Conservation (phyloP, 2,797 vertebrate species). For the Psittacula echo region DNA sequence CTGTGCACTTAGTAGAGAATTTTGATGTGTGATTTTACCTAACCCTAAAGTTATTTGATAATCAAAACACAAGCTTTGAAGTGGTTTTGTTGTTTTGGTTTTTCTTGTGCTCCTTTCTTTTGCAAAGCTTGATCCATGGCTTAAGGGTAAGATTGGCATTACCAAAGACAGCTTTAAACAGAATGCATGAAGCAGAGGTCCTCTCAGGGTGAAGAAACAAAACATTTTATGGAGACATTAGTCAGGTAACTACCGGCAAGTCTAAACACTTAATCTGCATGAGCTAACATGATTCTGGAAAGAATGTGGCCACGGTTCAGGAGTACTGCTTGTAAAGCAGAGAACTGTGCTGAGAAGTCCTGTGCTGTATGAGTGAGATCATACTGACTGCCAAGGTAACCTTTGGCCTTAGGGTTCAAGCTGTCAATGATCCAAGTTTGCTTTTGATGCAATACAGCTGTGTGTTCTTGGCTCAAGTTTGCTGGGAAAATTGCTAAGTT, state of each 20-base stretch:
- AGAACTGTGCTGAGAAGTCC: background rate
- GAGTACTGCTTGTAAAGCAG: background rate
- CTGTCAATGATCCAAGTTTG: background rate
- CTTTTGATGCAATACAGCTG: conserved; percentile 42
- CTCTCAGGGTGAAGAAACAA: background rate
- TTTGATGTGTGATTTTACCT: background rate
- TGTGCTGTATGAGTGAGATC: background rate
- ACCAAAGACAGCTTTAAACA: background rate
- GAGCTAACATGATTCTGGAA: background rate
- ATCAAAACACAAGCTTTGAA: background rate
- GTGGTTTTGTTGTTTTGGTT: no score
- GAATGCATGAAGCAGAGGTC: background rate
- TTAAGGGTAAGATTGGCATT: background rate
- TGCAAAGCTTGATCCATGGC: background rate
- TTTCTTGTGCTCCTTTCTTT: background rate
- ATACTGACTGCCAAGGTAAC: background rate
- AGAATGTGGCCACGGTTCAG: background rate
- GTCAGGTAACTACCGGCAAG: background rate
- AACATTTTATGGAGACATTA: background rate
- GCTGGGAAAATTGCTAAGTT: conserved; percentile 26
- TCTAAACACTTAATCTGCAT: background rate
- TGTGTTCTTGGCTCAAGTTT: conserved; percentile 13
- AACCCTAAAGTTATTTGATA: background rate
- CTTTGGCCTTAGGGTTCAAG: conserved; percentile 11
- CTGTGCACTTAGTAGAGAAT: background rate